Evolutionary conservation across 1,140 invertebrate species (phyloP).

Genomic region (Phymastichus coffea): DNA sequence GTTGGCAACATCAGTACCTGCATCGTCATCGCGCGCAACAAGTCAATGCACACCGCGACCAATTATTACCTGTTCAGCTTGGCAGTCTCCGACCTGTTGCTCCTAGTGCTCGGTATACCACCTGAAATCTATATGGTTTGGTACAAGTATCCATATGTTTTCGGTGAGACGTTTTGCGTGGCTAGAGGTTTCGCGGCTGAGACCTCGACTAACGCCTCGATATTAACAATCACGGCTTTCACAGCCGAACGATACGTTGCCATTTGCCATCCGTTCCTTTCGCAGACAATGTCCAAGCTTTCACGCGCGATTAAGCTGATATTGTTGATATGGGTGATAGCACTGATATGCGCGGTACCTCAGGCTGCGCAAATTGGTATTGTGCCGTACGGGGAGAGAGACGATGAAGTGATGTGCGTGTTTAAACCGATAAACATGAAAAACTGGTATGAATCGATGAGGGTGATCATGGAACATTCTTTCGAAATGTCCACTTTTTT

Average conservation of each 20-base stretch:
- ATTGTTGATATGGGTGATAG: constrained; percentile 69
- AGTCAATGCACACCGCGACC: constrained; percentile 89
- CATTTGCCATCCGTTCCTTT: constrained; percentile 88
- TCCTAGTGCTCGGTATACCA: constrained; percentile 77
- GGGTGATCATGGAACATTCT: constrained; percentile 66
- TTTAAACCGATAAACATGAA: too few species aligned
- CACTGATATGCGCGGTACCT: constrained; percentile 75
- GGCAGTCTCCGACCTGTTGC: constrained; percentile 88
- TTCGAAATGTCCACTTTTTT: constrained; percentile 85
- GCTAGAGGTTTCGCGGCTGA: constrained; percentile 81
- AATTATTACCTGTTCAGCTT: constrained; percentile 94
- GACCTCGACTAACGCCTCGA: constrained; percentile 89
- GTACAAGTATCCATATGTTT: constrained; percentile 85
- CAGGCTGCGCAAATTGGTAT: constrained; percentile 75
- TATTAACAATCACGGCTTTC: constrained; percentile 90
- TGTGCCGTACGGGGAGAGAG: constrained; percentile 51
- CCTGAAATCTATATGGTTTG: constrained; percentile 86
- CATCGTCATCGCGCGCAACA: constrained; percentile 87
- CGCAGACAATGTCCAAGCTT: constrained; percentile 82
- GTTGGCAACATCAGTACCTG: constrained; percentile 92
- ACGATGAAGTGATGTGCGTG: constrained; percentile 57
- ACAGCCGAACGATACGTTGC: constrained; percentile 90
- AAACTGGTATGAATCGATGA: too few species aligned
- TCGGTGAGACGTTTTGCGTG: constrained; percentile 84
- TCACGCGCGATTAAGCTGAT: constrained; percentile 71